Conservation (phyloP, 2,113 vertebrate genomes). For the Crotalus horridus region DNA sequence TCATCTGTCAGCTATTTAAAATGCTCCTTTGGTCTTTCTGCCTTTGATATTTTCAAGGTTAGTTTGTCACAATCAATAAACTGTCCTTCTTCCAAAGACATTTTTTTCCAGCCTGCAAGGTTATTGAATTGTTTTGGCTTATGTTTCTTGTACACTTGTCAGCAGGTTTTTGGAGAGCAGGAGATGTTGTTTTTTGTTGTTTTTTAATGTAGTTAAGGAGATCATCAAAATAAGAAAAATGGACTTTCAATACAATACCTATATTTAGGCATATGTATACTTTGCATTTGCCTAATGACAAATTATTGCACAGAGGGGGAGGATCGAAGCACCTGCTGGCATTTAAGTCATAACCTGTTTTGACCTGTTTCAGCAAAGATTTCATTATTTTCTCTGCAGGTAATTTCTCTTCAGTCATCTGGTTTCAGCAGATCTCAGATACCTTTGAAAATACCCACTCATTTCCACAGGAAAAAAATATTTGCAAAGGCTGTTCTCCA, state of each 20-base stretch:
- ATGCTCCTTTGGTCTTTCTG: not conserved
- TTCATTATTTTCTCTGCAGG: not conserved
- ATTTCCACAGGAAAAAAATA: not conserved
- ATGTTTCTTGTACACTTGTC: constrained; percentile 11
- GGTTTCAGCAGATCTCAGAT: not conserved
- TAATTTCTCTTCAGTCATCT: not conserved
- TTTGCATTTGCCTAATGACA: constrained; percentile 55
- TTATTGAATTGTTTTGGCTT: constrained; percentile 7
- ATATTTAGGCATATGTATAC: constrained; percentile 51
- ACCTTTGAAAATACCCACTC: not conserved
- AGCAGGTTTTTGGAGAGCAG: constrained; percentile 13
- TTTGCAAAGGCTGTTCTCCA: not conserved
- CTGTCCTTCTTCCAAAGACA: constrained; percentile 7
- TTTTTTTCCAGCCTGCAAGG: constrained; percentile 14
- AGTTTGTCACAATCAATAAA: constrained; percentile 3
- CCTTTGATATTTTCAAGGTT: constrained; percentile 18
- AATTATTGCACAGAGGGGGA: constrained; percentile 25
- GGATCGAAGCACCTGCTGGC: constrained; percentile 44
- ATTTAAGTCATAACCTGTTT: constrained; percentile 4
- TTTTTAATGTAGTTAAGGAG: constrained; percentile 33
- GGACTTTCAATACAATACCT: constrained; percentile 32
- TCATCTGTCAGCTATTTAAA: not conserved
- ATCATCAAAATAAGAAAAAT: constrained; percentile 51
- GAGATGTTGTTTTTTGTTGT: not conserved
- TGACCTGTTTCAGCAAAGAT: not conserved